Evolutionary conservation across 2,797 vertebrate species (phyloP).

Genomic region (Gadopsis bispinosus): DNA sequence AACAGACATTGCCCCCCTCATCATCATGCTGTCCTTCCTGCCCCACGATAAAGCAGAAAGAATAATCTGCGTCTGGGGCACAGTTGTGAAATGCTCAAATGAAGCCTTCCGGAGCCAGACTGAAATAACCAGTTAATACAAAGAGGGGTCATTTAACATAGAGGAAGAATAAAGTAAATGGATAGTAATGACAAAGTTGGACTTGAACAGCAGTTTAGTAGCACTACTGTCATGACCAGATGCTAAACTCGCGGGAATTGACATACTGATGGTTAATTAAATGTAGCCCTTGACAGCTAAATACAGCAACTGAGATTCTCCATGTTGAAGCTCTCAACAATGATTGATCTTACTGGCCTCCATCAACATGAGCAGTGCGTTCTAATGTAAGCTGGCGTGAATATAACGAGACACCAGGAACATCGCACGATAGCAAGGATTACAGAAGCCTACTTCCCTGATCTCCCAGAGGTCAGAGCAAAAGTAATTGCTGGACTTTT

Average conservation of each 20-base stretch:
- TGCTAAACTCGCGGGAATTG: conserved; percentile 49
- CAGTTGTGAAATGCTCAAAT: conserved; percentile 25
- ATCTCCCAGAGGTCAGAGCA: conserved; percentile 55
- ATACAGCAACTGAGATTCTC: conserved; percentile 10
- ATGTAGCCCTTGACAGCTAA: conserved; percentile 30
- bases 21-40: conserved; percentile 43
- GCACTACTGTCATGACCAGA: conserved; percentile 40
- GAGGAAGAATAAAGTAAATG: conserved; percentile 29
- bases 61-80: conserved; percentile 33
- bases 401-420: conserved; percentile 50
- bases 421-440: conserved; percentile 61
- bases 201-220: conserved; percentile 25
- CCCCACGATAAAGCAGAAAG: conserved; percentile 26
- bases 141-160: conserved; percentile 42
- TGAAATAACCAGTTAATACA: conserved; percentile 43
- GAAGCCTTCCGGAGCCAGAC: conserved; percentile 17
- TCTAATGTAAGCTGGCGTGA: conserved; percentile 47
- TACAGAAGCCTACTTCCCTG: conserved; percentile 55
- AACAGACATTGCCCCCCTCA: conserved; percentile 43
- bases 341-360: conserved; percentile 53
- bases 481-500: conserved; percentile 74
- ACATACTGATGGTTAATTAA: conserved; percentile 58
- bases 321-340: conserved; percentile 9
- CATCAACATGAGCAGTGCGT: conserved; percentile 49
- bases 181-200: conserved; percentile 39